Percentiles rank a stretch among this genome's conserved stretches.
phyloP scores from a whole-genome alignment of 2,797 vertebrate species.

The Aratinga solstitialis region DNA sequence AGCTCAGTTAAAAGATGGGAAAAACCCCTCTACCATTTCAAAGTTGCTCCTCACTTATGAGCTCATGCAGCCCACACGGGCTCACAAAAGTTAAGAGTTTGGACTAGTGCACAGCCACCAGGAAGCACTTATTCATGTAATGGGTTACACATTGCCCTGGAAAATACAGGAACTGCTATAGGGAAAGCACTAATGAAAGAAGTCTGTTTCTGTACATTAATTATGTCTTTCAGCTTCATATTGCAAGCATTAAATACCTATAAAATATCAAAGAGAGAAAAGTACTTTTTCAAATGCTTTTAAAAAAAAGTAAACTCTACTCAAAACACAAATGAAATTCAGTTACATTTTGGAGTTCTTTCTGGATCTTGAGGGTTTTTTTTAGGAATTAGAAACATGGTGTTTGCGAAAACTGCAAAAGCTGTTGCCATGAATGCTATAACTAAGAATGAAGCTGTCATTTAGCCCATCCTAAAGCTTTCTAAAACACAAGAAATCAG shows the following conservation, averaged over 20 bases:
- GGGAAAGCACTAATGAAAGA: constrained; percentile 24
- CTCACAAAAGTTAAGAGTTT: neutral
- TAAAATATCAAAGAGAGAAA: neutral
- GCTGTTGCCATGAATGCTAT: neutral
- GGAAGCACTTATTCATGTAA: neutral
- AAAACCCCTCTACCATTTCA: neutral
- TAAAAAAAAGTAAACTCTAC: neutral
- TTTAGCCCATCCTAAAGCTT: neutral
- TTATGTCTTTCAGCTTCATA: neutral
- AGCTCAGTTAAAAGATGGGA: neutral
- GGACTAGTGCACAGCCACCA: neutral
- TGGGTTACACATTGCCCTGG: neutral
- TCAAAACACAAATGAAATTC: neutral
- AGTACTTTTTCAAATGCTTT: neutral
- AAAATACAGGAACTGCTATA: neutral
- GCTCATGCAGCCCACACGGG: accelerated
- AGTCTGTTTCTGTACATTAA: neutral
- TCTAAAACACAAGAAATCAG: neutral
- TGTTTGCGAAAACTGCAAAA: neutral
- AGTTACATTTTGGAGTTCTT: neutral
- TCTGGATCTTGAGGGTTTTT: accelerated
- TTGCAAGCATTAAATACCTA: neutral
- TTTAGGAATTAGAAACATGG: neutral
- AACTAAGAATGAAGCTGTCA: neutral
- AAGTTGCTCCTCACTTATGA: neutral